A percentile compares a stretch with the other conserved stretches of the same genome.
Evolutionary conservation across 2,797 vertebrate genomes (phyloP).

Genomic region (Danio jaintianensis): DNA sequence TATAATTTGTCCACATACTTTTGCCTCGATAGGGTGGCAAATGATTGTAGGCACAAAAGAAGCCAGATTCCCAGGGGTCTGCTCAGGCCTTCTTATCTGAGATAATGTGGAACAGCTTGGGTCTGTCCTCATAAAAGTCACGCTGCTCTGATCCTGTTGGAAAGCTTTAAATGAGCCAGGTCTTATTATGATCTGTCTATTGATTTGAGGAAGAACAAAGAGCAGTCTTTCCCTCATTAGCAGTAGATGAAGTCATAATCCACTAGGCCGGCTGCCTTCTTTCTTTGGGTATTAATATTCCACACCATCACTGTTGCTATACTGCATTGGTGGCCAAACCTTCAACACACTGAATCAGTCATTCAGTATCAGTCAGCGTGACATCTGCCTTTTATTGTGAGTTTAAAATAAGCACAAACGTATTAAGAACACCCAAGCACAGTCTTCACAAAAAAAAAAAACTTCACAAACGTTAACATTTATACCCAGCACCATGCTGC

Average conservation of each 20-base stretch:
- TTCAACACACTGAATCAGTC: neutral
- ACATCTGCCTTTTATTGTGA: constrained; percentile 16
- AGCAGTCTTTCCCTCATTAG: constrained; percentile 76
- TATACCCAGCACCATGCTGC: constrained; percentile 19
- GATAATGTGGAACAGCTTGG: constrained; percentile 65
- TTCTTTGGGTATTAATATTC: constrained; percentile 33
- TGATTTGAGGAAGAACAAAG: constrained; percentile 72
- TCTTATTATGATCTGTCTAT: constrained; percentile 74
- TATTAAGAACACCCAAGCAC: constrained; percentile 16
- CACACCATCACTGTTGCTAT: constrained; percentile 15
- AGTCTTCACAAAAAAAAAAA: constrained; percentile 20
- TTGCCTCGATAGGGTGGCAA: constrained; percentile 16
- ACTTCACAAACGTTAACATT: neutral
- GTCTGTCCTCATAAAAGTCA: constrained; percentile 62
- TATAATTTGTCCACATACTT: constrained; percentile 28
- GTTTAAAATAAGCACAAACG: constrained; percentile 4
- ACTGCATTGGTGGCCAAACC: constrained; percentile 21
- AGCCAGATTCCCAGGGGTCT: constrained; percentile 54
- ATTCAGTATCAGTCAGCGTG: neutral
- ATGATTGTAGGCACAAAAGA: constrained; percentile 48
- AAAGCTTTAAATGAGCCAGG: constrained; percentile 63
- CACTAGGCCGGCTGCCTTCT: constrained; percentile 38
- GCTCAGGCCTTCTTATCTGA: constrained; percentile 61
- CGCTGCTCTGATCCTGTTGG: constrained; percentile 67
- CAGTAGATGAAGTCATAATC: constrained; percentile 77